phyloP scores from a whole-genome alignment of 2,888 invertebrate species.

The Dasypolia templi region DNA sequence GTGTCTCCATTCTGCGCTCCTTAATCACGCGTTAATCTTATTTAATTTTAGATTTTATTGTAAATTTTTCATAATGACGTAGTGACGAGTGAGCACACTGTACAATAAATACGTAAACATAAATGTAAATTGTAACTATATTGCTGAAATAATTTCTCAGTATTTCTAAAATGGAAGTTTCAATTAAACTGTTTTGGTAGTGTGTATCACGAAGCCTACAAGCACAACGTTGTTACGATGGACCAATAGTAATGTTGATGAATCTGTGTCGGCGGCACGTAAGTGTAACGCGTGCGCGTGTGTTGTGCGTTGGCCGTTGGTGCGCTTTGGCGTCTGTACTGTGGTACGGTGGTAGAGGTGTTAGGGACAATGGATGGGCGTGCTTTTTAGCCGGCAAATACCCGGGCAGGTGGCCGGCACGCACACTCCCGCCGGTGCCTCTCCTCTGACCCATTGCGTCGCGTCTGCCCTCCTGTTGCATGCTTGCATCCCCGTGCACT shows the following conservation, averaged over 20 bases:
- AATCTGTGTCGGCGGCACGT: slow-evolving; percentile 23
- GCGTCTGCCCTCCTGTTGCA: slow-evolving; percentile 69
- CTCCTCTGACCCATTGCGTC: slow-evolving; percentile 61
- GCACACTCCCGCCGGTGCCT: slow-evolving; percentile 75
- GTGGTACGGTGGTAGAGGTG: slow-evolving; percentile 45
- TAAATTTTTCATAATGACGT: neutral
- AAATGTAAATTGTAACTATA: neutral
- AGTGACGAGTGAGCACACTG: neutral
- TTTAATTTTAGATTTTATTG: neutral
- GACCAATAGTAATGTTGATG: slow-evolving; percentile 15
- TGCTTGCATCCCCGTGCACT: slow-evolving; percentile 73
- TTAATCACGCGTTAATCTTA: slow-evolving; percentile 14
- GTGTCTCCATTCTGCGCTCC: slow-evolving; percentile 43
- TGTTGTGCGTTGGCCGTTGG: slow-evolving; percentile 20
- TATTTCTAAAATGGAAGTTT: slow-evolving; percentile 28
- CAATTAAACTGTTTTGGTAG: neutral
- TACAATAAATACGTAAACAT: neutral
- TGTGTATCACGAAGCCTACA: slow-evolving; percentile 21
- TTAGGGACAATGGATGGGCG: slow-evolving; percentile 70
- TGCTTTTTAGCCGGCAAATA: slow-evolving; percentile 66
- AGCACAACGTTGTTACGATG: slow-evolving; percentile 8
- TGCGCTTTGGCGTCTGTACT: slow-evolving; percentile 37
- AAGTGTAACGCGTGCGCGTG: slow-evolving; percentile 15
- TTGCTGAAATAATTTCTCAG: slow-evolving; percentile 11
- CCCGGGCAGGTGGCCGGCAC: slow-evolving; percentile 78